Percentiles rank a stretch among this genome's conserved stretches.
Evolutionary conservation across 2,888 invertebrate species (phyloP).

Genomic region (Lasius platythorax): DNA sequence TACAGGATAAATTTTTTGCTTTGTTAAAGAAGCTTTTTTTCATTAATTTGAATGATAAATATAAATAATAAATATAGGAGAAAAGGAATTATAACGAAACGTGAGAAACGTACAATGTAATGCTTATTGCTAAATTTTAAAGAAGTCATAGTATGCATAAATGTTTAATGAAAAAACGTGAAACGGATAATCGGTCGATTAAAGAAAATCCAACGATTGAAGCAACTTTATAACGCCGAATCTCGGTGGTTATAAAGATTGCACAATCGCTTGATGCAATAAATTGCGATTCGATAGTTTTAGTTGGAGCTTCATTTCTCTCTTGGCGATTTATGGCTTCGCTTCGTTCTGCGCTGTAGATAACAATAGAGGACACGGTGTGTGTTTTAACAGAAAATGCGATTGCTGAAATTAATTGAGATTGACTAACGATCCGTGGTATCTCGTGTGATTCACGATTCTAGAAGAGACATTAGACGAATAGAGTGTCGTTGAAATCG

Average conservation of each 20-base stretch:
- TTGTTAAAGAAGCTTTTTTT: neutral
- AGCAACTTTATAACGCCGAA: neutral
- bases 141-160: neutral
- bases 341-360: constrained; percentile 22
- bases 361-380: constrained; percentile 34
- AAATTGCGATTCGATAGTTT: constrained; percentile 56
- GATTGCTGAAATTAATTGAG: constrained; percentile 41
- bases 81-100: neutral
- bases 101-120: neutral
- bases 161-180: neutral
- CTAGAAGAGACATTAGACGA: neutral
- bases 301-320: constrained; percentile 50
- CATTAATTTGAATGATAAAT: neutral
- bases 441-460: constrained; percentile 25
- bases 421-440: constrained; percentile 18
- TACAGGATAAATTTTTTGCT: neutral
- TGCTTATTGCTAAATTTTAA: constrained; percentile 25
- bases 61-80: neutral
- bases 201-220: constrained; percentile 15
- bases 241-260: constrained; percentile 51
- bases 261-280: constrained; percentile 50
- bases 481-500: neutral
- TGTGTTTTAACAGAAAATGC: constrained; percentile 37
- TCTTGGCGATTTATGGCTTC: constrained; percentile 54
- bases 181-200: constrained; percentile 7